Conservation (phyloP, 1,140 invertebrate genomes). For the Temnothorax nylanderi region DNA sequence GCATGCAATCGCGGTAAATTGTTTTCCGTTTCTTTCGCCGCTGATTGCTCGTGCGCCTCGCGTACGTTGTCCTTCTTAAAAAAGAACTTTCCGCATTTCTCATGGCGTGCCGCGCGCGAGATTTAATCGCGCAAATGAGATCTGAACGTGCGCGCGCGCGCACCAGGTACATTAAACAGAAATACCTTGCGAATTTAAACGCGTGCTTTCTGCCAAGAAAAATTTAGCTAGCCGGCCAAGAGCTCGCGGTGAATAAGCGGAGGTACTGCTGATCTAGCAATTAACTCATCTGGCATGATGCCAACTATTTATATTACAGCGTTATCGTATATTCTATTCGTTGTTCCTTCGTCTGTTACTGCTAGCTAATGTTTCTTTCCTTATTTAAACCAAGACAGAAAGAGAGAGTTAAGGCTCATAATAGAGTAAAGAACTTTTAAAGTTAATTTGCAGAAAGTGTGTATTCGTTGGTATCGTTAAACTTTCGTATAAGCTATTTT, state of each 20-base stretch:
- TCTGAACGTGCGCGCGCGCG: conserved; percentile 44
- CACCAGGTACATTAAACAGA: conserved; percentile 61
- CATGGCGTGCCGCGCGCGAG: conserved; percentile 43
- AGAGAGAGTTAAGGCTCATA: not conserved
- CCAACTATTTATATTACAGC: conserved; percentile 73
- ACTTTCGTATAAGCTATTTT: not conserved
- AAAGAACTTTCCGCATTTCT: conserved; percentile 51
- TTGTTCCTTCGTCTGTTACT: not conserved
- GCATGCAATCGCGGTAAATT: conserved; percentile 37
- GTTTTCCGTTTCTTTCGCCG: conserved; percentile 38
- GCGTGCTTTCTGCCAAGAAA: conserved; percentile 69
- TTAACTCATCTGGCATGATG: conserved; percentile 66
- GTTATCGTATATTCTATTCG: conserved; percentile 66
- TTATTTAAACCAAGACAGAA: conserved; percentile 13
- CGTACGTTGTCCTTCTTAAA: conserved; percentile 20
- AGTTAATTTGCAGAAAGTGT: conserved; percentile 10
- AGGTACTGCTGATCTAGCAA: conserved; percentile 71
- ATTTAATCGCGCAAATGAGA: conserved; percentile 73
- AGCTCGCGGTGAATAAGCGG: conserved; percentile 56
- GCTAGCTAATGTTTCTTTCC: not conserved
- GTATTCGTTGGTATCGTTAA: not conserved
- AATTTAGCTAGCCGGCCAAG: conserved; percentile 62
- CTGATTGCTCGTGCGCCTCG: not conserved
- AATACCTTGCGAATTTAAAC: conserved; percentile 63
- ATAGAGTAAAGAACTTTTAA: not conserved